Percentiles rank a stretch among this genome's conserved stretches.
Conservation (phyloP, 2,888 invertebrate genomes). For the Caenorhabditis plicata region DNA sequence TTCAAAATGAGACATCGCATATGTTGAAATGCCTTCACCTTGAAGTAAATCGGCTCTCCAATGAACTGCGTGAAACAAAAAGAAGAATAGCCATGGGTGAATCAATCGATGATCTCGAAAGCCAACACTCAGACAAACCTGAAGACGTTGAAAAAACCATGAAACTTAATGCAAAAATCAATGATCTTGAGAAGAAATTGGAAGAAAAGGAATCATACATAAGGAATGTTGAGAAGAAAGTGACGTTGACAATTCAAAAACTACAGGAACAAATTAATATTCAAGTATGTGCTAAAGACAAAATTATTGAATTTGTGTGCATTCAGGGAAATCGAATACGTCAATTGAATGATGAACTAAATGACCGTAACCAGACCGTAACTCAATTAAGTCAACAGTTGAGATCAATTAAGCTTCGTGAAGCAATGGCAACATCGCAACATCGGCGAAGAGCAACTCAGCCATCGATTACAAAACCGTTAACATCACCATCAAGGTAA, state of each 20-base stretch:
- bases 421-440: constrained; percentile 56
- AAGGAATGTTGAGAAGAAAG: constrained; percentile 36
- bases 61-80: constrained; percentile 46
- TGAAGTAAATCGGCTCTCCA: constrained; percentile 50
- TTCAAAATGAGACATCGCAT: constrained; percentile 47
- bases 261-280: constrained; percentile 40
- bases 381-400: constrained; percentile 51
- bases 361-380: constrained; percentile 53
- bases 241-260: constrained; percentile 48
- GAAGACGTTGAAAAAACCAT: constrained; percentile 14
- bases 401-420: constrained; percentile 48
- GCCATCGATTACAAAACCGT: constrained; percentile 31
- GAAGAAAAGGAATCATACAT: constrained; percentile 32
- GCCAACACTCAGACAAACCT: too few relatives aligned
- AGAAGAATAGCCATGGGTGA: constrained; percentile 10
- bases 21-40: constrained; percentile 51
- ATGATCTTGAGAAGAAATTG: constrained; percentile 29
- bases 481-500: constrained; percentile 27
- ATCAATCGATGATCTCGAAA: too few relatives aligned
- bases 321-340: constrained; percentile 51
- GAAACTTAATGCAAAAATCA: constrained; percentile 18
- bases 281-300: too few relatives aligned
- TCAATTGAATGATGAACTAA: constrained; percentile 50
- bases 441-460: constrained; percentile 49
- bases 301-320: constrained; percentile 17